Evolutionary conservation across 1,140 invertebrate genomes (phyloP).

Genomic region (Euura saliciscinereae): DNA sequence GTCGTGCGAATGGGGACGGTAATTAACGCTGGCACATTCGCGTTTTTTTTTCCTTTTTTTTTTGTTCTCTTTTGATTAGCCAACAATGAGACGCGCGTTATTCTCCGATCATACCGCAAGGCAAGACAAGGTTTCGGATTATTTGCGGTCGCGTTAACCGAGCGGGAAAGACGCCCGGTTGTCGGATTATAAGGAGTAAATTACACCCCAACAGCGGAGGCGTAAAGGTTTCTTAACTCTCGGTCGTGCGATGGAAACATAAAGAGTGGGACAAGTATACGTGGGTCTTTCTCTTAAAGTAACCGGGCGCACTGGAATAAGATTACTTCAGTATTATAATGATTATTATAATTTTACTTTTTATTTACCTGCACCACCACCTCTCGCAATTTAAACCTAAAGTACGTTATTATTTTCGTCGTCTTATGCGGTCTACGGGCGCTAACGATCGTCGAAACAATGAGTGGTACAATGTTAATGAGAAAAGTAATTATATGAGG

Average conservation of each 20-base stretch:
- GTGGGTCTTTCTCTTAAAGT: background rate
- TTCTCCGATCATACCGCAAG: no score
- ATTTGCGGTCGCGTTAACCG: background rate
- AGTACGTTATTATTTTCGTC: constrained; percentile 16
- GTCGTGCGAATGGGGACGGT: no score
- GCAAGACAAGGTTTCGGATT: background rate
- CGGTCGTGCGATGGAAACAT: background rate
- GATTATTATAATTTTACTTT: background rate
- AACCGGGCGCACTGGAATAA: background rate
- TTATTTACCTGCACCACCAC: background rate
- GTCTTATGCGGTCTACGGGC: constrained; percentile 14
- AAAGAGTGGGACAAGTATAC: background rate
- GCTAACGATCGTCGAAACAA: constrained; percentile 41
- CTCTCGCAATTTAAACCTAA: constrained; percentile 33
- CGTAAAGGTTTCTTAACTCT: background rate
- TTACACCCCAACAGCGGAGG: no score
- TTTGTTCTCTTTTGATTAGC: background rate
- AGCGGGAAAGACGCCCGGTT: background rate
- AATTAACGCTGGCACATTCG: background rate
- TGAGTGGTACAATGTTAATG: constrained; percentile 48
- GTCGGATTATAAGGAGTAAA: background rate
- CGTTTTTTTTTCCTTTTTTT: background rate
- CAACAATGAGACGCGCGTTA: no score
- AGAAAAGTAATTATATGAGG: constrained; percentile 52
- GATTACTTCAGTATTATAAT: constrained; percentile 1